Evolutionary conservation across 2,797 vertebrate species (phyloP), one percentile per base, ranked within the genome.

Genomic region (Pempheris klunzingeri): DNA sequence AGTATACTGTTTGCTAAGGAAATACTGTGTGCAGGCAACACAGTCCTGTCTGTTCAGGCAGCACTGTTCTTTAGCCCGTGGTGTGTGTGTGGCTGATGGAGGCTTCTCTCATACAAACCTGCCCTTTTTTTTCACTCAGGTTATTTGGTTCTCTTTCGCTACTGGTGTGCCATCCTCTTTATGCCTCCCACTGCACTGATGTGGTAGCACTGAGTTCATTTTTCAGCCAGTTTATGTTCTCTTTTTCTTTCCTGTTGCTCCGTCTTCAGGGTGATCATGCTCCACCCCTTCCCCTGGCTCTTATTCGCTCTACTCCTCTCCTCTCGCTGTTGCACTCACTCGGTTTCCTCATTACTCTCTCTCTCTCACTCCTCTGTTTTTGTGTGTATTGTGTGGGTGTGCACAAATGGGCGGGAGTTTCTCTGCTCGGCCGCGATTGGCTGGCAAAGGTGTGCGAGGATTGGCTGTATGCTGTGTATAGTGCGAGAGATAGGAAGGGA

Each of bases 381-480:
- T 92, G 90, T 93, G 88, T 92, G 72, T 91, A 87, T 85, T 88
- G 90, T 92, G 94, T 94, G 94, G 93, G 95, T 89, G 94, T 94
- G 89, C 90, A 80, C 88, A 72, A 77, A 91, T 89, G 91, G 93
- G 95, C 88, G 92, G 94, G 93, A 92, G 92, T 91, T 93, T 84
- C 81, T 72, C 70, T 39, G 50, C 57, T 32, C 15, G 58, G 55
- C 58, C 86, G 71, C n/a, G 79, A 95, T 95, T 95, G 95, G 96
- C 89, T 88, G 92, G 80, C 80, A n/a, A 34, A 65, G 67, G 78
- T 85, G 83, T 74, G 60, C 69, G 17, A 87, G 92, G 93, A 94
- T 92, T 83, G 93, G 93, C 84, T 84, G 66, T 66, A 60, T 41
- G 78, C 76, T 90, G 88, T 90, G 91, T 90, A 89, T 90, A 91